Conservation (phyloP, 1,140 invertebrate species). For the Rhopalosiphum padi region DNA sequence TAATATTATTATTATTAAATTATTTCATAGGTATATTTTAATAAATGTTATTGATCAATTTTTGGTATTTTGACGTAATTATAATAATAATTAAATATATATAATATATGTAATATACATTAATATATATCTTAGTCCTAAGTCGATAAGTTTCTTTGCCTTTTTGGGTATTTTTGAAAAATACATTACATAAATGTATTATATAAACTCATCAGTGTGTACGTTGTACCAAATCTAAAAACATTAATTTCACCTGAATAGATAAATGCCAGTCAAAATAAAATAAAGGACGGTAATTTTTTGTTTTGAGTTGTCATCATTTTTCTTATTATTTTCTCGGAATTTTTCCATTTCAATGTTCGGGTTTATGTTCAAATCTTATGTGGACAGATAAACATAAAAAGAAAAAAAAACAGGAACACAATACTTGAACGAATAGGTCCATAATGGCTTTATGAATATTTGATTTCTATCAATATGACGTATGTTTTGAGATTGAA, state of each 20-base stretch:
- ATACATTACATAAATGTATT: background rate
- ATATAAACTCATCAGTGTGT: background rate
- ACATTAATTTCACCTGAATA: background rate
- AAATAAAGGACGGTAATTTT: constrained; percentile 10
- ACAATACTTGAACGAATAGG: background rate
- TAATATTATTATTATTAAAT: no score
- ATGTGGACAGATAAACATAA: background rate
- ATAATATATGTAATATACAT: no score
- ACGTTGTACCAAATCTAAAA: background rate
- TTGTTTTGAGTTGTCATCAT: constrained; percentile 32
- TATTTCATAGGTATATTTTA: no score
- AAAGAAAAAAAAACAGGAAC: background rate
- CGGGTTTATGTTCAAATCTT: background rate
- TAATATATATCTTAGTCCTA: background rate
- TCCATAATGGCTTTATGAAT: background rate
- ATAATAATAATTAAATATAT: no score
- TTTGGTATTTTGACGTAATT: background rate
- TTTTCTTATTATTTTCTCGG: constrained; percentile 5
- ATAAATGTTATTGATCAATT: background rate
- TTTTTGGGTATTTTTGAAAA: background rate
- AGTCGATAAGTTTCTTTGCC: background rate
- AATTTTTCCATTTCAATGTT: background rate
- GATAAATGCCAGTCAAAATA: constrained; percentile 11
- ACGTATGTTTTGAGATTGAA: no score
- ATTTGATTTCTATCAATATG: background rate